A percentile compares a stretch with the other conserved stretches of the same genome.
These are phyloP conservation scores for Brachypteracias leptosomus DNA, from an alignment of 2,113 vertebrate genomes.

Conservation along the genomic window DNA sequence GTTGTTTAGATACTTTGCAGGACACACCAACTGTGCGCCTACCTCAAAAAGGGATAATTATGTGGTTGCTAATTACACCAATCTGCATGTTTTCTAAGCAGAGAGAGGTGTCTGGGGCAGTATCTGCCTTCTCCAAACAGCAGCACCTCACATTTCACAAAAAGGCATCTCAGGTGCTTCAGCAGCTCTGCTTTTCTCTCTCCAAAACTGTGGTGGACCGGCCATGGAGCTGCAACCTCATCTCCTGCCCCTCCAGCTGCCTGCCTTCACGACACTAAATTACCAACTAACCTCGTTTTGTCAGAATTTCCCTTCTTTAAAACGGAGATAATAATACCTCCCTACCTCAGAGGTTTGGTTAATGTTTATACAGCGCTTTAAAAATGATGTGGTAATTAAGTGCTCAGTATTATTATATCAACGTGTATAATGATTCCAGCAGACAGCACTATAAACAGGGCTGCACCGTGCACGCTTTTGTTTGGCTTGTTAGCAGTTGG, in stretches of 20 bases:
- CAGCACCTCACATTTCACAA: rapidly evolving
- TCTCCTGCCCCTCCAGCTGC: background rate
- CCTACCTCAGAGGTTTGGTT: slow-evolving; percentile 50
- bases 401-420: slow-evolving; percentile 57
- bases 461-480: background rate
- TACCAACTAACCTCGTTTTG: background rate
- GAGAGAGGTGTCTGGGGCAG: background rate
- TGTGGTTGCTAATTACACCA: background rate
- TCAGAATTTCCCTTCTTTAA: slow-evolving; percentile 35
- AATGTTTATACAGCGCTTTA: slow-evolving; percentile 51
- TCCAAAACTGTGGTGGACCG: rapidly evolving
- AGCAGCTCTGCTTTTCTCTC: background rate
- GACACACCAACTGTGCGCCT: background rate
- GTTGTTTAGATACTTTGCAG: background rate
- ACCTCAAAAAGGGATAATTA: background rate
- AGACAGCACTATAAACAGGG: slow-evolving; percentile 50
- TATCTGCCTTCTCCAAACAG: background rate
- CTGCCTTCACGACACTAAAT: background rate
- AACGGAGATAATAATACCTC: slow-evolving; percentile 46
- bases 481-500: slow-evolving; percentile 38
- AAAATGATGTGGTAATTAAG: slow-evolving; percentile 62
- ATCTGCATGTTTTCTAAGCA: background rate
- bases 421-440: slow-evolving; percentile 34
- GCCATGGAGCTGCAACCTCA: background rate
- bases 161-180: background rate